Percentiles rank a stretch among this genome's conserved stretches.
Evolutionary conservation across 2,113 vertebrate genomes (phyloP).

Genomic region (Chlamydotis undulata): DNA sequence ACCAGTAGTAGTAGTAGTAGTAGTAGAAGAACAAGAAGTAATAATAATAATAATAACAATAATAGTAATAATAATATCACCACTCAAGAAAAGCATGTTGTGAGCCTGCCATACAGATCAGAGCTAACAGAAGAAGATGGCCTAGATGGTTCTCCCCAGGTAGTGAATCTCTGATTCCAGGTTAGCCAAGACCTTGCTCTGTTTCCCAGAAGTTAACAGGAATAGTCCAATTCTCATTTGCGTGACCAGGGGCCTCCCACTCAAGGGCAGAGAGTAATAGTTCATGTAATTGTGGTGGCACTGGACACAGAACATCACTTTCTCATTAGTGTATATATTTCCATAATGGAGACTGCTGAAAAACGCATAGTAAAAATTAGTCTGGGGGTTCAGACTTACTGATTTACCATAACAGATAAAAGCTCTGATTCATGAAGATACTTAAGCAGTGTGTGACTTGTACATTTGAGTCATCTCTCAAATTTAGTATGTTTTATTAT

Average conservation of each 20-base stretch:
- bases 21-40: no score
- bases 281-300: not conserved
- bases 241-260: rapidly evolving
- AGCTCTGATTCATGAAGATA: not conserved
- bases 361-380: not conserved
- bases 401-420: not conserved
- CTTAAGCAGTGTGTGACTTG: not conserved
- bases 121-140: not conserved
- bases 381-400: not conserved
- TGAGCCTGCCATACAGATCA: not conserved
- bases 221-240: not conserved
- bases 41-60: no score
- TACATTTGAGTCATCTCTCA: not conserved
- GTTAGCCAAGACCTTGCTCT: not conserved
- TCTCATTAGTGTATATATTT: not conserved
- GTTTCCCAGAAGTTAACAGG: not conserved
- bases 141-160: not conserved
- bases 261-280: not conserved
- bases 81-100: not conserved
- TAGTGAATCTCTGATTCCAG: rapidly evolving
- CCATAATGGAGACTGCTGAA: not conserved
- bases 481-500: not conserved
- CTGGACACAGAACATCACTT: not conserved
- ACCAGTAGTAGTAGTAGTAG: no score
- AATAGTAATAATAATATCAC: not conserved